These are phyloP conservation scores for Vanessa atalanta DNA, from an alignment of 1,140 invertebrate genomes.

Conservation along the genomic window DNA sequence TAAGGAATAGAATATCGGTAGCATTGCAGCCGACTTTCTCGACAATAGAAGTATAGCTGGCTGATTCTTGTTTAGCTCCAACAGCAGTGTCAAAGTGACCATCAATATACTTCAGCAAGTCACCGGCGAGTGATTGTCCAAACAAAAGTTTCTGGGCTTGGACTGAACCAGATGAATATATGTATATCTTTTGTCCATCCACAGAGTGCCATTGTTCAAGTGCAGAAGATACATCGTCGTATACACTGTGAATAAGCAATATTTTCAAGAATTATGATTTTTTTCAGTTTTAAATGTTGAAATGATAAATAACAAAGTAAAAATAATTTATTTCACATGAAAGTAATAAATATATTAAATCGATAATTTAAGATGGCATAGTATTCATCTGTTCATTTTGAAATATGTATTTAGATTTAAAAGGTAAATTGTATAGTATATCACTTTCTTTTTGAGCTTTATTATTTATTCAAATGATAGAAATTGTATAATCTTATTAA, in stretches of 20 bases:
- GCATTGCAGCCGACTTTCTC: constrained; percentile 83
- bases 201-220: constrained; percentile 85
- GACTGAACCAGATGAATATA: constrained; percentile 96
- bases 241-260: constrained; percentile 82
- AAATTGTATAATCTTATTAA: too few species aligned
- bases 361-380: too few species aligned
- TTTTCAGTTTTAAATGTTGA: not conserved
- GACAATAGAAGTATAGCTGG: constrained; percentile 89
- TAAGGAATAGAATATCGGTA: constrained; percentile 90
- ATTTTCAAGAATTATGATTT: not conserved
- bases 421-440: too few species aligned
- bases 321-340: too few species aligned
- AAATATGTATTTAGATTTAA: too few species aligned
- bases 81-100: constrained; percentile 94
- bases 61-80: constrained; percentile 87
- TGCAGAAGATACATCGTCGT: constrained; percentile 89
- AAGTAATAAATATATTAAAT: not conserved
- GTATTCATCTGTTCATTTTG: too few species aligned
- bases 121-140: constrained; percentile 87
- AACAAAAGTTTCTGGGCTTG: constrained; percentile 95
- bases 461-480: too few species aligned
- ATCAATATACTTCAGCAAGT: constrained; percentile 87
- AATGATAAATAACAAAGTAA: not conserved
- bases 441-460: too few species aligned
- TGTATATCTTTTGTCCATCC: constrained; percentile 86